Percentiles rank a stretch among this genome's conserved stretches.
These are phyloP conservation scores for Trematomus bernacchii DNA, from an alignment of 2,797 vertebrate species.

Conservation along the genomic window DNA sequence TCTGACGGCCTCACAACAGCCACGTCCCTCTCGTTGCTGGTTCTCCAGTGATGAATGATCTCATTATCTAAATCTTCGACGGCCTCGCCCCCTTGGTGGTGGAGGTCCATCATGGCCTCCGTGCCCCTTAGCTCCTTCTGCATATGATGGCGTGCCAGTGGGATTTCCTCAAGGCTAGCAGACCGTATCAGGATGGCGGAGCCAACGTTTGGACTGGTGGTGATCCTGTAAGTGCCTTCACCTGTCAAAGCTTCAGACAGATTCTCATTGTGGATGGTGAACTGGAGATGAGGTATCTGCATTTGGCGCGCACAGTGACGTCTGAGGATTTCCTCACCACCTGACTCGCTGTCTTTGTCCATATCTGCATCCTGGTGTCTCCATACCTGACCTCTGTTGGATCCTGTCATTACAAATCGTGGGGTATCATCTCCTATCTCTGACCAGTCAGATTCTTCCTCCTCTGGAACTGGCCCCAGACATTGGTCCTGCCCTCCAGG, in stretches of 20 bases:
- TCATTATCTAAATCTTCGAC: constrained; percentile 72
- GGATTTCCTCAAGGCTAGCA: constrained; percentile 83
- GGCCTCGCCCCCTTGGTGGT: constrained; percentile 51
- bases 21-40: constrained; percentile 42
- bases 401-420: constrained; percentile 61
- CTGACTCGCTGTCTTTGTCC: constrained; percentile 79
- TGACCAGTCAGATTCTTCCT: constrained; percentile 87
- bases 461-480: constrained; percentile 83
- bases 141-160: constrained; percentile 64
- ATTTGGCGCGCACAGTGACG: constrained; percentile 46
- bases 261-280: constrained; percentile 76
- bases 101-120: constrained; percentile 79
- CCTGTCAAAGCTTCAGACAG: constrained; percentile 39
- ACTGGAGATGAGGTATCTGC: constrained; percentile 82
- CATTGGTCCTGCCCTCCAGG: constrained; percentile 69
- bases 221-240: constrained; percentile 62
- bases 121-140: constrained; percentile 76
- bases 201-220: constrained; percentile 55
- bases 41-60: constrained; percentile 80
- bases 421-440: constrained; percentile 82
- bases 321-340: constrained; percentile 66
- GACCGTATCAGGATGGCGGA: constrained; percentile 81
- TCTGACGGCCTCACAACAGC: constrained; percentile 39
- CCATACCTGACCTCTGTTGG: constrained; percentile 70
- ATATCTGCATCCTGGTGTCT: constrained; percentile 64